Base-by-base conservation (phyloP, 2,797 vertebrate species). In the Melanogrammus aeglefinus region DNA sequence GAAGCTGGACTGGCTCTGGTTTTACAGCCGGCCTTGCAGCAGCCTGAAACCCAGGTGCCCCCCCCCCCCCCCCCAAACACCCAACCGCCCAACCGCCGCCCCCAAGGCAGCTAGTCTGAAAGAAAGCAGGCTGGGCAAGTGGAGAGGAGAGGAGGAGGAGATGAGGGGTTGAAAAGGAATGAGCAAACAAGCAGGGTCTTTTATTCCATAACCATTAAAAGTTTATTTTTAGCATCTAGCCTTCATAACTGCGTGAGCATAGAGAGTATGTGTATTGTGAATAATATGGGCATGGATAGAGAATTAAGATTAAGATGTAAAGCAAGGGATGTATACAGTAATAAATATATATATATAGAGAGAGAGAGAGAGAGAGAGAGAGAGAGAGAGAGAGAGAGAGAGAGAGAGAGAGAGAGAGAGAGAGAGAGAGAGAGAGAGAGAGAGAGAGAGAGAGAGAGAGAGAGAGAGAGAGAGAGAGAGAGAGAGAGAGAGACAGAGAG, bases 291-390 rank as follows among this genome's bases (percentile, higher is more conserved):
- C 10, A 24, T 31, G 29, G 47, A 69, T 31, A 27, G 77, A 78
- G 51, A 27, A 51, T 9, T 38, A 38, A 38, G 36, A 44, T 44
- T 9, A 12, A 14, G 7, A 10, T 44, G 14, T 44, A 14, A 3
- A 44, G 9, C 10, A 39, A 63, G 72, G 29, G 41, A 24, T 38
- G 36, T 38, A 38, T 38, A 38, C 36, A 3, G 31, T 31, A 31
- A 31, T 3, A 29, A 6, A 29, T 10, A 36, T 2, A 51, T 27
- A 57, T 47, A 63, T 29, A 35, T 47, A 78, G 72, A 35, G 10
- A 24, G 72, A 38, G 33, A 38, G 72, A 8, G 88, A 89, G 89
- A 92, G 89, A 90, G 90, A 89, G 91, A 57, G 41, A 63, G 77
- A 66, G 41, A 36, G 77, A 78, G 72, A 36, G 12, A 36, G 72